Base-by-base conservation (phyloP, 2,888 invertebrate species). In the Formica aserva region DNA sequence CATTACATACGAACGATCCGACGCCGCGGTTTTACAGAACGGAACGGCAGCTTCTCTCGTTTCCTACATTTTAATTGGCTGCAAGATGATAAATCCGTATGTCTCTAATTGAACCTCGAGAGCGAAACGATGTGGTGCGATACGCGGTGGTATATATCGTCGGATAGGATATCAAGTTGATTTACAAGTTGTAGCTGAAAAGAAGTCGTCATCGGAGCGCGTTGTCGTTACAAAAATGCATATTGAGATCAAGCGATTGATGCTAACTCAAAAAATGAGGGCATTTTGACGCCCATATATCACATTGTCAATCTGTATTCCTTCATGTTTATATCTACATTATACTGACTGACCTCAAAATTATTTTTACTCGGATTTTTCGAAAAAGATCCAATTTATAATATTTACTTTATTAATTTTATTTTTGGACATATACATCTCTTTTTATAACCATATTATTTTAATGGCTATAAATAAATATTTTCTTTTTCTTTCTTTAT, bases 11-110 rank as follows among this genome's bases (percentile, higher is more conserved):
- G 84, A 84, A 85, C 77, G 35, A 67, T 26, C 84, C 83, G 84
- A 89, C 80, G 87, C 83, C 69, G 86, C 84, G 87, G 84, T 86
- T 93, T 94, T 94, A 92, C 93, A 94, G 94, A 94, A 94, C 94
- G 94, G 94, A 94, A 94, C 94, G 94, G 91, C 89, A 89, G 91
- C 90, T 92, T 91, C 93, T 92, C 93, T 92, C 93, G 90, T 93
- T 94, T 93, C 93, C 93, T 92, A 92, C 93, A 92, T 93, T 92
- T 94, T 93, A 92, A 93, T 93, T 92, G 91, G 90, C 87, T 88
- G 85, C 87, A 86, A 89, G 91, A 91, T 92, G 92, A 93, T 93
- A 92, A 92, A 91, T 92, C 91, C 89, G 86, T 88, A 89, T 86
- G 87, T 89, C 83, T 90, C 87, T 91, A 91, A 87, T 87, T 87